Evolutionary conservation across 2,888 invertebrate genomes (phyloP).

Genomic region (Patella ulyssiponensis): DNA sequence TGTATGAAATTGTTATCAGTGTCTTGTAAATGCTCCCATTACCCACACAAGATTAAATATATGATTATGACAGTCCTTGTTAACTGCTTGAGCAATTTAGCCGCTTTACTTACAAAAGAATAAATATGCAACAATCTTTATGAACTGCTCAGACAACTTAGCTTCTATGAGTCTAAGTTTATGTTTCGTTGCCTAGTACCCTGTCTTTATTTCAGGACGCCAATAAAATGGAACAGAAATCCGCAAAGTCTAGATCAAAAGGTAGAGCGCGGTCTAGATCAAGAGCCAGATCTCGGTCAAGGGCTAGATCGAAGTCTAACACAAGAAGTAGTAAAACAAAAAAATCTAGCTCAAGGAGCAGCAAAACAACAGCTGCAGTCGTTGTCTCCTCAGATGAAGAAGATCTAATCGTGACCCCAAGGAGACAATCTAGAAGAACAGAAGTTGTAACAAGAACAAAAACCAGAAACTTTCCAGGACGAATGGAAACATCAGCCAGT

Average conservation of each 20-base stretch:
- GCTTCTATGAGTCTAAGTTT: no score
- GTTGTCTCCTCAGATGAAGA: constrained; percentile 5
- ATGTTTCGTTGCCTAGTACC: no score
- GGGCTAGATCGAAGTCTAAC: constrained; percentile 35
- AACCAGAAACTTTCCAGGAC: no score
- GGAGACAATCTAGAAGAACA: constrained; percentile 20
- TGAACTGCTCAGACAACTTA: no score
- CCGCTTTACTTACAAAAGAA: no score
- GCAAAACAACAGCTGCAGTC: background rate
- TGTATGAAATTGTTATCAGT: no score
- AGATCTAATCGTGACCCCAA: background rate
- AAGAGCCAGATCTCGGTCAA: constrained; percentile 38
- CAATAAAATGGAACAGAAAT: constrained; percentile 21
- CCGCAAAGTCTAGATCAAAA: constrained; percentile 18
- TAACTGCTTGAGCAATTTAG: no score
- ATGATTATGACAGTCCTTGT: no score
- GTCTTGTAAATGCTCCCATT: no score
- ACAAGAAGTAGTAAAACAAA: constrained; percentile 14
- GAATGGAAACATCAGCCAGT: no score
- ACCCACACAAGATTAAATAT: no score
- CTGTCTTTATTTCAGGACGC: constrained; percentile 12
- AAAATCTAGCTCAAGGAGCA: background rate
- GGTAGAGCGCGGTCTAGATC: background rate
- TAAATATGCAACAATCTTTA: no score
- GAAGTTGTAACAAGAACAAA: constrained; percentile 21